A percentile compares a stretch with the other conserved stretches of the same genome.
Conservation (phyloP, 2,113 vertebrate genomes). For the Melozone crissalis region DNA sequence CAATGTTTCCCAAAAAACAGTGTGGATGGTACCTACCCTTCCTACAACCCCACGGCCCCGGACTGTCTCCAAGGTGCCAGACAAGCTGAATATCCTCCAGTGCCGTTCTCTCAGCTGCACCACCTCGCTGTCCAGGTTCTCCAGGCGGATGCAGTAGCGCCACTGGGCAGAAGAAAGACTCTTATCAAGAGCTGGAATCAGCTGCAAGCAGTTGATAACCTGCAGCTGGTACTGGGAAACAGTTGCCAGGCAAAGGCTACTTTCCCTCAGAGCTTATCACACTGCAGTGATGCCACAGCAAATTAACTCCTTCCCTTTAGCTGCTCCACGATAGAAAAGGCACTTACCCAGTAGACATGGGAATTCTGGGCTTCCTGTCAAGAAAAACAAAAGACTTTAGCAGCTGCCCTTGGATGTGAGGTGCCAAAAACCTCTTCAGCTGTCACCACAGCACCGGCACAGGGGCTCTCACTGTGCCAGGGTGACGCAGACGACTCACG, state of each 20-base stretch:
- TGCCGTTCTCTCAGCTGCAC: conserved; percentile 95
- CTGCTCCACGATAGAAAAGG: neutral
- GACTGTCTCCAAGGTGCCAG: conserved; percentile 95
- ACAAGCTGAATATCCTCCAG: conserved; percentile 98
- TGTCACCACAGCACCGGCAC: neutral
- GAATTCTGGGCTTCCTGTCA: conserved; percentile 96
- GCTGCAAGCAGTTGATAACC: neutral
- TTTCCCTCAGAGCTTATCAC: conserved; percentile 8
- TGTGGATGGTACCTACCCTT: conserved; percentile 74
- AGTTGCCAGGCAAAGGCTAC: neutral
- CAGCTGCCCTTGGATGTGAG: neutral
- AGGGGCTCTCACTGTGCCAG: neutral
- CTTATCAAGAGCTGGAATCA: neutral
- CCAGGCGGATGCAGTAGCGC: conserved; percentile 96
- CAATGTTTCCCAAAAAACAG: accelerated
- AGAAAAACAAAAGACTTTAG: conserved; percentile 62
- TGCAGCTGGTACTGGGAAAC: neutral
- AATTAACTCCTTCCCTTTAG: conserved; percentile 8
- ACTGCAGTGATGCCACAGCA: neutral
- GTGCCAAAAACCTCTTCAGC: conserved; percentile 41
- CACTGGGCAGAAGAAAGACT: conserved; percentile 74
- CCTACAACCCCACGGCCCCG: conserved; percentile 94
- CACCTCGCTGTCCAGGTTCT: conserved; percentile 93
- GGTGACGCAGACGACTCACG: neutral
- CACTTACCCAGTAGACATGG: conserved; percentile 97